Percentiles rank a stretch among this genome's conserved stretches.
phyloP scores from a whole-genome alignment of 1,140 invertebrate species.

The Aporrectodea caliginosa region DNA sequence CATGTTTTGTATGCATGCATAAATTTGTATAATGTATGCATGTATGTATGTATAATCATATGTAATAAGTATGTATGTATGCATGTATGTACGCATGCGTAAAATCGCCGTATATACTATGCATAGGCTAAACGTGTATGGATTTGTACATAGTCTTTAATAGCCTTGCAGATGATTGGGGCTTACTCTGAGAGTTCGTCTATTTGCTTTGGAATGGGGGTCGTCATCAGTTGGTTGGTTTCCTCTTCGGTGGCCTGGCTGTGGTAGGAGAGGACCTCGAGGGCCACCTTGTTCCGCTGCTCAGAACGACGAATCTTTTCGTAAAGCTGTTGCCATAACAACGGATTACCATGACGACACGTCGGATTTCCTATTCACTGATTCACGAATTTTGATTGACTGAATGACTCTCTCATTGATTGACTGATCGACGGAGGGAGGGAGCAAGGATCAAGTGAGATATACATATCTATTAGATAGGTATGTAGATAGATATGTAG shows the following conservation, averaged over 20 bases:
- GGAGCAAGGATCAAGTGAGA: too few species aligned
- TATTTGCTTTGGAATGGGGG: constrained; percentile 46
- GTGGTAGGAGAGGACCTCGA: constrained; percentile 79
- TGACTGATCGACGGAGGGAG: too few species aligned
- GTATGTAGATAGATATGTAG: too few species aligned
- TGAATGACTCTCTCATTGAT: background rate
- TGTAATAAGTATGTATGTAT: too few species aligned
- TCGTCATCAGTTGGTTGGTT: constrained; percentile 59
- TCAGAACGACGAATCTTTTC: constrained; percentile 77
- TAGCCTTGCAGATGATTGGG: constrained; percentile 1
- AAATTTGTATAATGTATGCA: too few species aligned
- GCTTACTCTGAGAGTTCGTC: constrained; percentile 53
- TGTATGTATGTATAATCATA: too few species aligned
- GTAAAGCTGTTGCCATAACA: constrained; percentile 62
- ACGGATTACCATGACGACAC: background rate
- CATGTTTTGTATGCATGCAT: too few species aligned
- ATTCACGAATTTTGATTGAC: background rate
- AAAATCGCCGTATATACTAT: too few species aligned
- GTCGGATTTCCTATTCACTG: background rate
- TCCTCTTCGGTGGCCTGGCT: constrained; percentile 72
- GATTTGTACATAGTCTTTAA: background rate
- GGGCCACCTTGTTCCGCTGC: constrained; percentile 75
- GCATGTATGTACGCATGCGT: too few species aligned
- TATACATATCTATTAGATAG: too few species aligned
- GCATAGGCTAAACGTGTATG: too few species aligned